A percentile compares a stretch with the other conserved stretches of the same genome.
These are phyloP conservation scores for Thryonomys swinderianus DNA, from an alignment of 2,113 vertebrate species.

Conservation along the genomic window DNA sequence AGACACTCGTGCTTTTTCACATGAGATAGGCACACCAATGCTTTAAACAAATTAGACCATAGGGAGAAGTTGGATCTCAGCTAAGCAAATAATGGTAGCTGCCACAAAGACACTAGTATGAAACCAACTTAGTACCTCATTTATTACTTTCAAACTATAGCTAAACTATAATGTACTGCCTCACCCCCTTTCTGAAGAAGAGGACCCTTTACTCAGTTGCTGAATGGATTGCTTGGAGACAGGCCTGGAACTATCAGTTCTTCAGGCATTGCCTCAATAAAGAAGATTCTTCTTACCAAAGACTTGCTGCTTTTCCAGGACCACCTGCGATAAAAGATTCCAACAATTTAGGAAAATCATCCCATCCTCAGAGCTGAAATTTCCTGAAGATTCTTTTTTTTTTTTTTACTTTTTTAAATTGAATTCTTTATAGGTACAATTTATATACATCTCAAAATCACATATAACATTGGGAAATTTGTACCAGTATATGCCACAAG, in stretches of 20 bases:
- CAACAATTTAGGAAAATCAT: neutral
- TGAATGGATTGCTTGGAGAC: neutral
- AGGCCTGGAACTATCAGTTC: neutral
- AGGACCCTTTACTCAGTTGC: neutral
- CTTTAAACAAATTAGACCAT: conserved; percentile 5
- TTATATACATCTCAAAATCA: too few species aligned
- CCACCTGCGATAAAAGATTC: neutral
- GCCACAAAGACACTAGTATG: neutral
- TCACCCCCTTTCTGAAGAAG: neutral
- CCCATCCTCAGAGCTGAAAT: neutral
- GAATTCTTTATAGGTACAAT: too few species aligned
- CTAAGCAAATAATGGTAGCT: neutral
- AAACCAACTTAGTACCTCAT: neutral
- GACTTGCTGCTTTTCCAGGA: accelerated
- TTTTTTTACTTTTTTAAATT: too few species aligned
- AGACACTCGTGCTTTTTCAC: neutral
- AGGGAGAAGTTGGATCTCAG: neutral
- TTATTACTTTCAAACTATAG: neutral
- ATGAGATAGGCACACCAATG: neutral
- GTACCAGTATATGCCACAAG: too few species aligned
- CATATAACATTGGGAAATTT: too few species aligned
- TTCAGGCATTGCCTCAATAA: neutral
- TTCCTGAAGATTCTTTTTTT: too few species aligned
- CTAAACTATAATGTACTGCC: neutral
- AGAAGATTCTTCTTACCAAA: neutral